Evolutionary conservation across 2,113 vertebrate genomes (phyloP).

Genomic region (Raja brachyura): DNA sequence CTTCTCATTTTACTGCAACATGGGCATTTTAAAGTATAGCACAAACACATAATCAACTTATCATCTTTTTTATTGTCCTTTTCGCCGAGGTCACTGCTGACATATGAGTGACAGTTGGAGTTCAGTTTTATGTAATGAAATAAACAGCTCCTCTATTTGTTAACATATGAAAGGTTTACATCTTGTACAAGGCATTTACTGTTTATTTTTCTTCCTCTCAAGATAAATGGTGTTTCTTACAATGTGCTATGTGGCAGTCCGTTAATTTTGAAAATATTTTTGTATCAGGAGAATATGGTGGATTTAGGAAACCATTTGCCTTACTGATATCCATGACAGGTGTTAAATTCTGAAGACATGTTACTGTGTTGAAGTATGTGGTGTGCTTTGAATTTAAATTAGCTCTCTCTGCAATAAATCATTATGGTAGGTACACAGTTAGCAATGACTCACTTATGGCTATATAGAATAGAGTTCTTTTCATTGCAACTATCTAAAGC

Average conservation of each 20-base stretch:
- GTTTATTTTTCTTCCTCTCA: background rate
- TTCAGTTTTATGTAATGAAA: constrained; percentile 11
- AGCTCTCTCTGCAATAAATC: background rate
- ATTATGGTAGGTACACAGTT: background rate
- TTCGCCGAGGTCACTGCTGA: constrained; percentile 7
- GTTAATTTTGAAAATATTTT: constrained; percentile 29
- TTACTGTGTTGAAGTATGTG: background rate
- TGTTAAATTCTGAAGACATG: constrained; percentile 26
- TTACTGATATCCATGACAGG: constrained; percentile 25
- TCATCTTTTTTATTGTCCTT: background rate
- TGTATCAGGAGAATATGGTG: background rate
- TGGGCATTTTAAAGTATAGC: constrained; percentile 3
- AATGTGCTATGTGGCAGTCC: background rate
- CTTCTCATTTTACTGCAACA: background rate
- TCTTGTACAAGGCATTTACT: background rate
- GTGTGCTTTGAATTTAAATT: constrained; percentile 8
- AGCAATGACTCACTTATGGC: background rate
- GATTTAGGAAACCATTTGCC: background rate
- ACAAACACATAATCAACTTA: constrained; percentile 18
- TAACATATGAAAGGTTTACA: background rate
- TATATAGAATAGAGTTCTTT: background rate
- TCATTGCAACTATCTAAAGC: background rate
- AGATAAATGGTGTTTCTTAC: background rate
- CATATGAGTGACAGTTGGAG: background rate
- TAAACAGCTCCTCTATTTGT: background rate